Conservation (phyloP, 1,140 invertebrate genomes). For the Drosophila watanabei region DNA sequence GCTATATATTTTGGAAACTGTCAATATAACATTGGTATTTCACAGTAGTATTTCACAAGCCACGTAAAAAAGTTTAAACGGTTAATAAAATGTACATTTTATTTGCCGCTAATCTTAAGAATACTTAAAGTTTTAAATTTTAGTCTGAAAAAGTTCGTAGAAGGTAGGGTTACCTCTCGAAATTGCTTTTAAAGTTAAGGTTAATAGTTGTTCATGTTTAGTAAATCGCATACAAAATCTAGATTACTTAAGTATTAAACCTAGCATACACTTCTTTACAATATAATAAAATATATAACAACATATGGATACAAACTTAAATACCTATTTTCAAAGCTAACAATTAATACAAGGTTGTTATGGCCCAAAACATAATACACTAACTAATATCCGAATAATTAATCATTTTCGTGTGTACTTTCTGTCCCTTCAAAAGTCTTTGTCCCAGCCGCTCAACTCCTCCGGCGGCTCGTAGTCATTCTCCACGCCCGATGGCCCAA, state of each 20-base stretch:
- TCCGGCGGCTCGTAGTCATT: conserved; percentile 88
- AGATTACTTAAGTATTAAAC: neutral
- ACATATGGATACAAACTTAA: neutral
- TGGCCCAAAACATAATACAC: neutral
- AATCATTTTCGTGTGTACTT: neutral
- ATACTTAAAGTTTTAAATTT: neutral
- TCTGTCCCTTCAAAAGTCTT: conserved; percentile 87
- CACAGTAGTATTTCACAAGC: neutral
- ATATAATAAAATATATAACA: conserved; percentile 11
- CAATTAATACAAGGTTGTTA: conserved; percentile 15
- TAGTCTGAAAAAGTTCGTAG: neutral
- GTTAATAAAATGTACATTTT: conserved; percentile 32
- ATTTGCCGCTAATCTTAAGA: conserved; percentile 11
- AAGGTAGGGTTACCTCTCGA: neutral
- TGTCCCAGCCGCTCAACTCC: conserved; percentile 90
- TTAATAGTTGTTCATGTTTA: conserved; percentile 27
- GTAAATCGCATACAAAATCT: conserved; percentile 6
- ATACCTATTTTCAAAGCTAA: neutral
- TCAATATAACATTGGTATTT: neutral
- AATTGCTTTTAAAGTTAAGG: neutral
- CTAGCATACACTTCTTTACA: neutral
- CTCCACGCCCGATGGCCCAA: conserved; percentile 88
- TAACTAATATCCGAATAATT: conserved; percentile 23
- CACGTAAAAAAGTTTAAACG: neutral
- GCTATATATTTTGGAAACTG: conserved; percentile 27